Evolutionary conservation across 2,113 vertebrate species (phyloP), one percentile per base, ranked within the genome.

Genomic region (Chrysochloris asiatica): DNA sequence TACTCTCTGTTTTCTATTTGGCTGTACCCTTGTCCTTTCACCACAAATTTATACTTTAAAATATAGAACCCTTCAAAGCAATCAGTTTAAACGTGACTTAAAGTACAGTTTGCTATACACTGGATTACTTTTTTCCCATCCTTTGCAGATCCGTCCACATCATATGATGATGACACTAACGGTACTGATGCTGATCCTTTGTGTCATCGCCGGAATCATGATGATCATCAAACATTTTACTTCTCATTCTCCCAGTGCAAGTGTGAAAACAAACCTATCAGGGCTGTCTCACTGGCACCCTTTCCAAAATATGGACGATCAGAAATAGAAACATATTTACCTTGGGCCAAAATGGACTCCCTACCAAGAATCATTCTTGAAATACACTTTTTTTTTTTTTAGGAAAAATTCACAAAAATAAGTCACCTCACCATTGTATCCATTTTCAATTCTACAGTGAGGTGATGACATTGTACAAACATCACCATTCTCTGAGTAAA

Each of bases 61-160:
- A 77, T 45, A 69, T 33, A 10, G 59, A 77, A 54, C 11, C 22
- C 19, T 93, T 33, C 54, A 61, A 72, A 45, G 6, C 41, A 88
- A 48, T 13, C 36, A 41, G n/a, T n/a, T n/a, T 69, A 79, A 30
- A 30, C 47, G 76, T 52, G 8, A 36, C 76, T 33, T 47, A 72
- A 86, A 82, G 80, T 88, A 88, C 26, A 19, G 8, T 88, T 80
- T 61, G 8, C 28, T 75, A 5, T 41, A 30, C 5, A 56, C 24
- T 76, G 26, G 52, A 88, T 86, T 73, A 26, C 28, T 54, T 85
- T n/a, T 88, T 87, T 63, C 41, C 41, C 92, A 54, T 75, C 17
- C 54, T n/a, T 78, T 86, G 52, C 59, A 77, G 61, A 7, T 86
- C 63, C 19, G 45, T 43, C 13, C 13, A 82, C 72, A 59, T 81